phyloP scores from a whole-genome alignment of 2,797 vertebrate species.

The Anolis apletophallus region DNA sequence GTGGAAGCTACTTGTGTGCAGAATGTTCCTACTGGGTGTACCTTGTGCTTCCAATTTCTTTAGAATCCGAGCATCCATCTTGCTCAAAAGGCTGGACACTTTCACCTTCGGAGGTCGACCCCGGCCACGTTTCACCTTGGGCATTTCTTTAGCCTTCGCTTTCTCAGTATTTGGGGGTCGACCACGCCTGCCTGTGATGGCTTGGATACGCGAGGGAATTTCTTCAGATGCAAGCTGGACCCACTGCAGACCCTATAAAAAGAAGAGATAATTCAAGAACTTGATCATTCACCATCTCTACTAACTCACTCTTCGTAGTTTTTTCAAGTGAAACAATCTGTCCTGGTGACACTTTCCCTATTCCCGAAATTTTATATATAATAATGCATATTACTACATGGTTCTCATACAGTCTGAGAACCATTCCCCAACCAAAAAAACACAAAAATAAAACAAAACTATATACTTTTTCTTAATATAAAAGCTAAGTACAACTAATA shows the following conservation, averaged over 20 bases:
- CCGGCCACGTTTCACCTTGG: constrained; percentile 82
- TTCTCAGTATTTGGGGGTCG: constrained; percentile 93
- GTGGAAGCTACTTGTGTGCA: constrained; percentile 5
- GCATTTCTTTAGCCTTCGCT: constrained; percentile 74
- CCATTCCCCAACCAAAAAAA: too few relatives aligned
- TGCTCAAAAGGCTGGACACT: constrained; percentile 89
- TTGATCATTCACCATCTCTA: background rate
- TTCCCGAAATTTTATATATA: background rate
- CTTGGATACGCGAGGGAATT: constrained; percentile 95
- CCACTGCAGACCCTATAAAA: constrained; percentile 88
- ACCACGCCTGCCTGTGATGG: constrained; percentile 94
- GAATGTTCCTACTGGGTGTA: constrained; percentile 50
- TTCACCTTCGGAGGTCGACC: constrained; percentile 92
- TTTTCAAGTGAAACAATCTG: background rate
- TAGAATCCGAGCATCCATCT: constrained; percentile 88
- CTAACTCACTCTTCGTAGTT: background rate
- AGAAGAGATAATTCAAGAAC: fast-evolving
- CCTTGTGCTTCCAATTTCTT: constrained; percentile 91
- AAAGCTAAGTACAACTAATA: too few relatives aligned
- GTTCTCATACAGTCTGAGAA: too few relatives aligned
- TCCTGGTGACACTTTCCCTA: background rate
- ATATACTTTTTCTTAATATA: too few relatives aligned
- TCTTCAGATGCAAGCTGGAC: constrained; percentile 90
- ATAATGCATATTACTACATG: too few relatives aligned
- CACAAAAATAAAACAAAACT: too few relatives aligned